Percentiles rank a stretch among this genome's conserved stretches.
Conservation (phyloP, 2,888 invertebrate genomes). For the Pimpla rufipes region DNA sequence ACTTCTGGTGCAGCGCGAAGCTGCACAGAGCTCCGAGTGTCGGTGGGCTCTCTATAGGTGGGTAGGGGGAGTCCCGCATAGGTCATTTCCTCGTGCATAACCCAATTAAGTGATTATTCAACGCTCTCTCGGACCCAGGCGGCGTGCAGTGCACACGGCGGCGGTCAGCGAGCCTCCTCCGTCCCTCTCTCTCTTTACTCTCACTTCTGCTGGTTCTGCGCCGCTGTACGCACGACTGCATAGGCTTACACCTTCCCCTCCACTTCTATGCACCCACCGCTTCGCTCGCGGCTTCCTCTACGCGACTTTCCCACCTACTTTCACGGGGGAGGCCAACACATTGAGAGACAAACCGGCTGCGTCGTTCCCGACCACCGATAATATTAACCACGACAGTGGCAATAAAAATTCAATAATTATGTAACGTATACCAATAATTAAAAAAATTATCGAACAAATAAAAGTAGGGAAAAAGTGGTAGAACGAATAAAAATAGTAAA, state of each 20-base stretch:
- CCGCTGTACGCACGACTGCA: slow-evolving; percentile 3
- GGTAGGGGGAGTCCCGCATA: slow-evolving; percentile 77
- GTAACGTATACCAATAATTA: too few relatives aligned
- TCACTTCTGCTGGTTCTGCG: slow-evolving; percentile 27
- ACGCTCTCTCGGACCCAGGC: slow-evolving; percentile 71
- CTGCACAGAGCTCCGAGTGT: slow-evolving; percentile 28
- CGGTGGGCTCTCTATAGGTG: neutral
- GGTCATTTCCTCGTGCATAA: slow-evolving; percentile 84
- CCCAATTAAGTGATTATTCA: slow-evolving; percentile 84
- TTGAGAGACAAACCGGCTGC: too few relatives aligned
- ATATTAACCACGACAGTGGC: neutral
- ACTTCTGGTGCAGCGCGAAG: slow-evolving; percentile 47
- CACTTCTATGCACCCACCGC: slow-evolving; percentile 55
- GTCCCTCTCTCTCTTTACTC: slow-evolving; percentile 60
- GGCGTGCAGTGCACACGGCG: slow-evolving; percentile 49
- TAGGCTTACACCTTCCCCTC: slow-evolving; percentile 54
- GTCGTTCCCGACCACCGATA: neutral
- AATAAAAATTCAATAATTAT: neutral
- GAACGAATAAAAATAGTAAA: too few relatives aligned
- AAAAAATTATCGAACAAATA: too few relatives aligned
- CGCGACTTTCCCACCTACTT: slow-evolving; percentile 70
- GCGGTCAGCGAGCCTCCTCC: slow-evolving; percentile 64
- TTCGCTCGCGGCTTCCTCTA: slow-evolving; percentile 57
- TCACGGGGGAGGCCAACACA: slow-evolving; percentile 54
- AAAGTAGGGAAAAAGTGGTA: too few relatives aligned